Evolutionary conservation across 2,888 invertebrate species (phyloP).

Genomic region (Cerceris ruficornis): DNA sequence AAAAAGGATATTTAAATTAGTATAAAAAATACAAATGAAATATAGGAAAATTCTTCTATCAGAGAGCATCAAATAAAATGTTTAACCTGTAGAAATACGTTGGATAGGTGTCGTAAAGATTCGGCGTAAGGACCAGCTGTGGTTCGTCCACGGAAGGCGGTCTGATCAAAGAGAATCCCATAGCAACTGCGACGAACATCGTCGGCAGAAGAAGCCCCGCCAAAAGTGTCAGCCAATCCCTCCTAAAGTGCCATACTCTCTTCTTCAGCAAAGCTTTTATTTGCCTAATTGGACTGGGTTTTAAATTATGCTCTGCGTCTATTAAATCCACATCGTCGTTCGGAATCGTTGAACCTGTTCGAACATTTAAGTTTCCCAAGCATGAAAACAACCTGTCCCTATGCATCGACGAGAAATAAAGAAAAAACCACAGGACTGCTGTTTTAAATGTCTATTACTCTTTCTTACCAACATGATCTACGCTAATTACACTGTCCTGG

Average conservation of each 20-base stretch:
- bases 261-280: conserved; percentile 83
- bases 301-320: conserved; percentile 60
- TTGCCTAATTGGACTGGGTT: conserved; percentile 71
- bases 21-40: too few relatives aligned
- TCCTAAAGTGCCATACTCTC: conserved; percentile 84
- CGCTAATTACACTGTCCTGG: conserved; percentile 61
- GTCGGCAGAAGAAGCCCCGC: conserved; percentile 85
- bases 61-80: too few relatives aligned
- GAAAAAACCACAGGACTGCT: too few relatives aligned
- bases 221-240: conserved; percentile 85
- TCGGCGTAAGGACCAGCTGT: conserved; percentile 82
- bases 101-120: conserved; percentile 82
- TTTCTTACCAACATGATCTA: conserved; percentile 45
- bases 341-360: conserved; percentile 55
- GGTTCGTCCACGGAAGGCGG: conserved; percentile 86
- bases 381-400: background rate
- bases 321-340: conserved; percentile 67
- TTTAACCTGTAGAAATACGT: conserved; percentile 80
- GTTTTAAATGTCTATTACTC: background rate
- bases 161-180: conserved; percentile 87
- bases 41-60: too few relatives aligned
- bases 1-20: background rate
- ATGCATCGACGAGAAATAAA: background rate
- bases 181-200: conserved; percentile 86
- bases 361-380: background rate